Evolutionary conservation across 2,113 vertebrate species (phyloP), one percentile per base, ranked within the genome.

Genomic region (Rallus limicola): DNA sequence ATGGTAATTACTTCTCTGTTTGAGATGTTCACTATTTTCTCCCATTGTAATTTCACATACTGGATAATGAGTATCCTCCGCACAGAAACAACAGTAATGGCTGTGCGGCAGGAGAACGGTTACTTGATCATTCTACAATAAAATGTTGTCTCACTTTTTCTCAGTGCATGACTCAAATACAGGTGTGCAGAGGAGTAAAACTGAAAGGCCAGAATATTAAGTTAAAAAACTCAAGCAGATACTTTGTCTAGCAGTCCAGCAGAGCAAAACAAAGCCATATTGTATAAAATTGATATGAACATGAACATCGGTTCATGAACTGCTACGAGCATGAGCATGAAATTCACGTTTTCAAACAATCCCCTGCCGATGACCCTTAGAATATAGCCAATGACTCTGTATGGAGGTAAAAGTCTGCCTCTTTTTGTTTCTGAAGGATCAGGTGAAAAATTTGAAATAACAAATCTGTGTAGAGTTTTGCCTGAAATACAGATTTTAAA

Each of bases 61-160:
- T 86, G 62, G 90, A 84, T 93, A 96, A 95, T 97, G 83, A 94
- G 40, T 42, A 95, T 85, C 87, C 87, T 94, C 71, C 81, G 68
- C 82, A 86, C 68, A 81, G 90, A 71, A 96, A 71, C 85, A 96
- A 71, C 82, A 68, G 72, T 85, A 92, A 81, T 26, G 90, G 42
- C 69, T 94, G 56, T 76, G 80, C 2, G 1, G 53, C 65, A 60
- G 59, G 42, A 79, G 69, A 68, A 53, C 0, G 2, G 33, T 72
- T 89, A 40, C 72, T 84, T 91, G 71, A 81, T 90, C 11, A 4
- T 76, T 89, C 52, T 86, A 29, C 76, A 90, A 71, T 82, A 76
- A 93, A 90, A 52, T 1, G 13, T 56, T 58, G 64, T 78, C 71
- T 90, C 82, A 16, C 23, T 83, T 77, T 29, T 86, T 86, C 82